Evolutionary conservation across 2,888 invertebrate genomes (phyloP).

Genomic region (Idaea dimidiata): DNA sequence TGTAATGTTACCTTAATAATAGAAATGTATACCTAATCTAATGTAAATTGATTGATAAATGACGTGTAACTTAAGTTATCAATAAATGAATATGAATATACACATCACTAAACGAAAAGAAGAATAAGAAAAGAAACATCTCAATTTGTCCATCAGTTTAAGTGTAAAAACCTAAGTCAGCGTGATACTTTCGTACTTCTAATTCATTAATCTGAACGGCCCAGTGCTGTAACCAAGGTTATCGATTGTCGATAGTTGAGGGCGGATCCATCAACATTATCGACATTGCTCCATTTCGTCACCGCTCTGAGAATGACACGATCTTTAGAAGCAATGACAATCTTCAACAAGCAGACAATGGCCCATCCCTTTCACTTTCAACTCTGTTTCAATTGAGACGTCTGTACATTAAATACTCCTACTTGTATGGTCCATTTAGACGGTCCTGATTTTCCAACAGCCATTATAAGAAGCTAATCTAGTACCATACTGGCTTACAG

Average conservation of each 20-base stretch:
- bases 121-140: too few relatives aligned
- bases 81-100: too few relatives aligned
- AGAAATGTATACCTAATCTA: too few relatives aligned
- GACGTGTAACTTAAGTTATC: too few relatives aligned
- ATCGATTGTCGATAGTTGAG: slow-evolving; percentile 25
- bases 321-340: slow-evolving; percentile 66
- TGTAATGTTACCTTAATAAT: too few relatives aligned
- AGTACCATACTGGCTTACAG: too few relatives aligned
- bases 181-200: too few relatives aligned
- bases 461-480: not conserved
- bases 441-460: not conserved
- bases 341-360: slow-evolving; percentile 45
- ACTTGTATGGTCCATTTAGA: not conserved
- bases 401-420: slow-evolving; percentile 23
- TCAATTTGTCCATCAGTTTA: too few relatives aligned
- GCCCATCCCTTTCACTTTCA: slow-evolving; percentile 74
- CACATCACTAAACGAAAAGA: too few relatives aligned
- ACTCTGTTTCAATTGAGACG: slow-evolving; percentile 62
- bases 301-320: slow-evolving; percentile 71
- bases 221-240: slow-evolving; percentile 15
- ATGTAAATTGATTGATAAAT: too few relatives aligned
- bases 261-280: slow-evolving; percentile 44
- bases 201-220: not conserved
- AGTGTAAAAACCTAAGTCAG: too few relatives aligned
- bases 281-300: slow-evolving; percentile 56